Percentiles rank a stretch among this genome's conserved stretches.
These are phyloP conservation scores for Ceratoteleas bidentatus DNA, from an alignment of 1,140 invertebrate species.

Conservation along the genomic window DNA sequence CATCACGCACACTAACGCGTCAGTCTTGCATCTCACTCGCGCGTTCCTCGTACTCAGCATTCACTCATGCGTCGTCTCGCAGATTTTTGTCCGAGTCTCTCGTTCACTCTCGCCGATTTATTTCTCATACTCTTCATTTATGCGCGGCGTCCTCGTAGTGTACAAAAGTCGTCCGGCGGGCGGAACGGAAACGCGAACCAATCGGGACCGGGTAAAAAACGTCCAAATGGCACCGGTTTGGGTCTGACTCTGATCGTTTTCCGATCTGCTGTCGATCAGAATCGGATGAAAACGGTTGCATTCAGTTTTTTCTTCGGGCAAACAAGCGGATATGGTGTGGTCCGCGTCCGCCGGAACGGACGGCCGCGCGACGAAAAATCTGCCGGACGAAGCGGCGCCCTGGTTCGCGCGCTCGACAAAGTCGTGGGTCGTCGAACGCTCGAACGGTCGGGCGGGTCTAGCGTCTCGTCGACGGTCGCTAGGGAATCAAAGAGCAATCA, in stretches of 20 bases:
- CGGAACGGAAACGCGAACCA: slow-evolving; percentile 49
- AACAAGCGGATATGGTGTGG: slow-evolving; percentile 47
- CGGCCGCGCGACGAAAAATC: slow-evolving; percentile 69
- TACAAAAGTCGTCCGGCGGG: slow-evolving; percentile 44
- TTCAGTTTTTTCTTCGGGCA: background rate
- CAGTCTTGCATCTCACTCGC: slow-evolving; percentile 58
- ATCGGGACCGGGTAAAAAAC: slow-evolving; percentile 7
- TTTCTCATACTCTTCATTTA: background rate
- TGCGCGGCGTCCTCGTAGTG: slow-evolving; percentile 14
- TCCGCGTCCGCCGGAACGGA: slow-evolving; percentile 36
- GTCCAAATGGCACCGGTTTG: background rate
- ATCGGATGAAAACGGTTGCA: too few species aligned
- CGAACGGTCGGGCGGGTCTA: slow-evolving; percentile 67
- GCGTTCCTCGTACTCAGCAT: slow-evolving; percentile 27
- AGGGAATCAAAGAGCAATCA: slow-evolving; percentile 63
- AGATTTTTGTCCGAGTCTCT: slow-evolving; percentile 69
- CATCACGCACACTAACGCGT: slow-evolving; percentile 35
- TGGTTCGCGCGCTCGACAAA: slow-evolving; percentile 79
- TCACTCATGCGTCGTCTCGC: slow-evolving; percentile 76
- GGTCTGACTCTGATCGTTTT: too few species aligned
- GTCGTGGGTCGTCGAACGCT: slow-evolving; percentile 75
- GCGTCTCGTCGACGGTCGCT: slow-evolving; percentile 71
- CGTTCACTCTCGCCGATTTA: too few species aligned
- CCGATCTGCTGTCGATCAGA: background rate
- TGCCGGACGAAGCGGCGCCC: slow-evolving; percentile 75